Conservation (phyloP, 2,797 vertebrate species). For the Propithecus perrieri region DNA sequence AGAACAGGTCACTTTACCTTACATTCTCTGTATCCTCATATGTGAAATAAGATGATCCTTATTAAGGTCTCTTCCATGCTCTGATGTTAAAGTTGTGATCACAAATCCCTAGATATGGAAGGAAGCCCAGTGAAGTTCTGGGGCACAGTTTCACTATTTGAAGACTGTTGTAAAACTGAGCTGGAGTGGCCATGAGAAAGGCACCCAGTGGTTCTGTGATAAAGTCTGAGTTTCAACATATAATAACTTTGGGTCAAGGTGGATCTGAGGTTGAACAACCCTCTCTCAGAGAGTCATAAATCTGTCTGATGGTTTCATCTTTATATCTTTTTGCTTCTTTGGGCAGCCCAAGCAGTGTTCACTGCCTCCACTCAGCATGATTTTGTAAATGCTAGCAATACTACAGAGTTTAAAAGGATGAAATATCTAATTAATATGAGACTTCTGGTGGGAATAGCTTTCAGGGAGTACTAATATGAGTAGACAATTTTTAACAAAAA, state of each 20-base stretch:
- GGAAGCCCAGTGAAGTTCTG: neutral
- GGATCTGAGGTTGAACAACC: neutral
- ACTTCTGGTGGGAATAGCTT: constrained; percentile 16
- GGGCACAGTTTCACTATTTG: neutral
- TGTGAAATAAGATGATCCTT: constrained; percentile 53
- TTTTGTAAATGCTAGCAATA: constrained; percentile 40
- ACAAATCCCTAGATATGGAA: neutral
- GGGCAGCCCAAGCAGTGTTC: neutral
- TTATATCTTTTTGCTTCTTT: constrained; percentile 9
- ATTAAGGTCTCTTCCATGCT: constrained; percentile 5
- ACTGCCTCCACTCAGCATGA: neutral
- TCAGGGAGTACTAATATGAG: constrained; percentile 23
- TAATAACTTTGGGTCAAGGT: neutral
- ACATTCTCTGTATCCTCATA: neutral
- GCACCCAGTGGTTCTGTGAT: neutral
- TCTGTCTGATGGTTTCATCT: neutral
- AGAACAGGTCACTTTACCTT: constrained; percentile 11
- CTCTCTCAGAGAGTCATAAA: constrained; percentile 6
- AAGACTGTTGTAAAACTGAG: neutral
- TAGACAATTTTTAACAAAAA: constrained; percentile 39
- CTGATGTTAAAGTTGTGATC: constrained; percentile 48
- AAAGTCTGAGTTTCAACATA: neutral
- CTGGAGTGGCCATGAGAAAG: neutral
- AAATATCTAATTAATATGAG: constrained; percentile 56
- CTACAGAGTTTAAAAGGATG: constrained; percentile 14